Evolutionary conservation across 2,797 vertebrate species (phyloP).

Genomic region (Coregonus sp.): DNA sequence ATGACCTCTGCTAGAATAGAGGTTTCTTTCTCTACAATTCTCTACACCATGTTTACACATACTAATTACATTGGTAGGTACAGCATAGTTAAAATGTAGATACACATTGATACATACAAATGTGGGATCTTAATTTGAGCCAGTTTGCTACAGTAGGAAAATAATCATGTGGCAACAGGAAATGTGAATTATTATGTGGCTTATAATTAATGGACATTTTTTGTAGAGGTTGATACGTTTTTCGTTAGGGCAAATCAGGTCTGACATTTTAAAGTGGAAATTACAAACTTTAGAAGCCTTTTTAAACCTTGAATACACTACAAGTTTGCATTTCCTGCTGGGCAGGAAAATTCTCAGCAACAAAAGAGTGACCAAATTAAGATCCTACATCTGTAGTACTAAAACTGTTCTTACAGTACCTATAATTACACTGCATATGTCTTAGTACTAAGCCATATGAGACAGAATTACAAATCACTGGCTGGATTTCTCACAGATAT

Average conservation of each 20-base stretch:
- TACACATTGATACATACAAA: background rate
- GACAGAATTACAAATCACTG: background rate
- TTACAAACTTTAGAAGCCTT: too few relatives aligned
- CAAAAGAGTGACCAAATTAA: too few relatives aligned
- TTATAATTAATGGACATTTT: too few relatives aligned
- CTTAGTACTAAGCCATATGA: background rate
- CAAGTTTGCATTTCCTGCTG: too few relatives aligned
- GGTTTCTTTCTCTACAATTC: conserved; percentile 37
- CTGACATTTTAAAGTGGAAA: too few relatives aligned
- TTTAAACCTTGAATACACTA: too few relatives aligned
- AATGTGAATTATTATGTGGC: too few relatives aligned
- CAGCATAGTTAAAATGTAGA: background rate
- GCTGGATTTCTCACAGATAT: background rate
- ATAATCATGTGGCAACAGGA: too few relatives aligned
- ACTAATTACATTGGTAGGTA: conserved; percentile 5
- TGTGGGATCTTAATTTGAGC: background rate
- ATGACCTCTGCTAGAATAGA: conserved; percentile 42
- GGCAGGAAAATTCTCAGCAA: too few relatives aligned
- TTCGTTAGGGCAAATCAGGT: too few relatives aligned
- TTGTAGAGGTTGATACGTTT: too few relatives aligned
- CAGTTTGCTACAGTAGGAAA: too few relatives aligned
- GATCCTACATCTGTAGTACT: background rate
- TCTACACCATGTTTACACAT: background rate
- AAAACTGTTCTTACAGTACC: background rate
- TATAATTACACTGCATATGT: background rate